phyloP scores from a whole-genome alignment of 2,113 vertebrate genomes.

The Zootoca vivipara region DNA sequence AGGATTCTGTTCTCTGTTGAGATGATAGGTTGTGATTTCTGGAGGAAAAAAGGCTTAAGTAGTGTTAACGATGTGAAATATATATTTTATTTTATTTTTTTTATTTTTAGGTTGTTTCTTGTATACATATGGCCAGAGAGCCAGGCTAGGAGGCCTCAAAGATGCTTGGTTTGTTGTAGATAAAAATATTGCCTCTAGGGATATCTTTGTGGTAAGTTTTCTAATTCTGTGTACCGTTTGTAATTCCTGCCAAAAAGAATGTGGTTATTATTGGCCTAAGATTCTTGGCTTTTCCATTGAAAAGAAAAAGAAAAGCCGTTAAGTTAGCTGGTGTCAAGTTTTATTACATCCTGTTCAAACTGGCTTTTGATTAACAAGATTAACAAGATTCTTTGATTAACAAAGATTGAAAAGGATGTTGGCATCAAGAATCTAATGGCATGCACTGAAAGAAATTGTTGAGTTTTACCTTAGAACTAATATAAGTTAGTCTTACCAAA shows the following conservation, averaged over 20 bases:
- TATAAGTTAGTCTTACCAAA: not conserved
- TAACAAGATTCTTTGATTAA: no score
- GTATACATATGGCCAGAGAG: conserved; percentile 93
- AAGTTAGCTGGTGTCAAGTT: not conserved
- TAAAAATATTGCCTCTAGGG: conserved; percentile 85
- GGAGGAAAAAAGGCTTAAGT: not conserved
- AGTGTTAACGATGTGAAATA: not conserved
- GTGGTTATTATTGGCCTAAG: conserved; percentile 6
- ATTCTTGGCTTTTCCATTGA: conserved; percentile 31
- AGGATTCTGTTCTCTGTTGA: not conserved
- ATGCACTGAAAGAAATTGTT: not conserved
- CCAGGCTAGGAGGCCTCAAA: conserved; percentile 83
- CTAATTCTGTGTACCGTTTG: not conserved
- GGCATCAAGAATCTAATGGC: not conserved
- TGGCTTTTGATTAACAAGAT: conserved; percentile 28
- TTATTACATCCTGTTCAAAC: conserved; percentile 33
- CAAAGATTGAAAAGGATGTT: not conserved
- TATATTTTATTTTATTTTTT: not conserved
- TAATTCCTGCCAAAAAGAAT: conserved; percentile 6
- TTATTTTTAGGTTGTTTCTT: conserved; percentile 89
- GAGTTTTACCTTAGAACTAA: not conserved
- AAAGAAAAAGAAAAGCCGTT: conserved; percentile 3
- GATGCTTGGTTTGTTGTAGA: conserved; percentile 94
- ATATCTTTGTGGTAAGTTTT: conserved; percentile 90
- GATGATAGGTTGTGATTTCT: not conserved